phyloP scores from a whole-genome alignment of 2,113 vertebrate species.

The Peromyscus polionotus region DNA sequence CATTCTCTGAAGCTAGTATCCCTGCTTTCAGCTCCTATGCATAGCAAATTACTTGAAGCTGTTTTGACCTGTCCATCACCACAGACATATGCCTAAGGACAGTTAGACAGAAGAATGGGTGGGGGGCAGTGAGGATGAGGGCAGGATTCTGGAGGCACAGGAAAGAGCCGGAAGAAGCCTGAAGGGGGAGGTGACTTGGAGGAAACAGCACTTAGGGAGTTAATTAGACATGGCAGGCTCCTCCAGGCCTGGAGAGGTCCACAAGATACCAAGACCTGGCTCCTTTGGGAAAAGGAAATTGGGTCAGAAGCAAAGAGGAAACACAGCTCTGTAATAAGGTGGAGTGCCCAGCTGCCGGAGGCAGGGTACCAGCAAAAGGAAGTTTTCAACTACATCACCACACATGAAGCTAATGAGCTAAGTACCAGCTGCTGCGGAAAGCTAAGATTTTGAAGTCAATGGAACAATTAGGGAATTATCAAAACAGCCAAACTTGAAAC shows the following conservation, averaged over 20 bases:
- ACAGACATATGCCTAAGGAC: neutral
- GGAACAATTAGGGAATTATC: neutral
- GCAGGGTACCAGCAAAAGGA: neutral
- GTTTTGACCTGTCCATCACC: neutral
- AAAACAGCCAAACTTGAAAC: neutral
- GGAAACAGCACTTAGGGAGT: neutral
- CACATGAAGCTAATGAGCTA: slow-evolving; percentile 1
- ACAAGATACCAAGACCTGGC: neutral
- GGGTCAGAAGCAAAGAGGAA: slow-evolving; percentile 16
- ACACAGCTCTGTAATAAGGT: neutral
- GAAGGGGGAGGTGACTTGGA: neutral
- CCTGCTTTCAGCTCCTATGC: neutral
- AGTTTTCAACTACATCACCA: neutral
- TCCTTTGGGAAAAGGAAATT: slow-evolving; percentile 25
- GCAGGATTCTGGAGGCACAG: neutral
- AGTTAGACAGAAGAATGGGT: neutral
- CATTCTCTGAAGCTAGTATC: neutral
- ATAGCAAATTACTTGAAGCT: neutral
- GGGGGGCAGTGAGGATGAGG: accelerated
- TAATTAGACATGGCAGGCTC: neutral
- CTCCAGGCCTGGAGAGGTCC: neutral
- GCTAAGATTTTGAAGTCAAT: neutral
- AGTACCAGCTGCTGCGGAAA: neutral
- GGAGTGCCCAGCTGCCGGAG: neutral
- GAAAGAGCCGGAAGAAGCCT: neutral